These are phyloP conservation scores for Clusia tigrina DNA, from an alignment of 2,888 invertebrate genomes.

Conservation along the genomic window DNA sequence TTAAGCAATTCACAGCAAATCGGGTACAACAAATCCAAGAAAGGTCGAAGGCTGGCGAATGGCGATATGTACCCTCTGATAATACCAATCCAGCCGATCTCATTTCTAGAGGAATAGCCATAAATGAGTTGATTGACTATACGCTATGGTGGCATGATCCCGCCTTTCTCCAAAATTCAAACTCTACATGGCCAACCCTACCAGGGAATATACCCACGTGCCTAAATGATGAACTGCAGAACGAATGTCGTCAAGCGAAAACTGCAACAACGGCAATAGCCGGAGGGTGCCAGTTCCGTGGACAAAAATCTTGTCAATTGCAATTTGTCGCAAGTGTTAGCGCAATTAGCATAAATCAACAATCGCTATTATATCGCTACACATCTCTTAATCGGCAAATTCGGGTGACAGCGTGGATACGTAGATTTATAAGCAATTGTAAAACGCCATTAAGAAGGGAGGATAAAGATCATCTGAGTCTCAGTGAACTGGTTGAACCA, in stretches of 20 bases:
- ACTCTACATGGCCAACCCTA: not conserved
- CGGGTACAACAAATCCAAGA: slow-evolving; percentile 21
- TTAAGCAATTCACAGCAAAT: slow-evolving; percentile 21
- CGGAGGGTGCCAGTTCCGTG: not conserved
- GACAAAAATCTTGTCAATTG: slow-evolving; percentile 12
- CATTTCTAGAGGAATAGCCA: slow-evolving; percentile 16
- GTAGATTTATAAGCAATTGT: slow-evolving; percentile 15
- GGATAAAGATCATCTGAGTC: not conserved
- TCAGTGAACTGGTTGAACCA: not conserved
- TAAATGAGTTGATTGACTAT: not conserved
- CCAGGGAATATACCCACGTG: not conserved
- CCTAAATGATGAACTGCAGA: not conserved
- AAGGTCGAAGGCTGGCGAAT: slow-evolving; percentile 7
- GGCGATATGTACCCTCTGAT: slow-evolving; percentile 17
- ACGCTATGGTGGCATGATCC: not conserved
- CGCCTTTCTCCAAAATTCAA: not conserved
- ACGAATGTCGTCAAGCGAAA: slow-evolving; percentile 7
- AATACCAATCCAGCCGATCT: slow-evolving; percentile 24
- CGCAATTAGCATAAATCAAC: slow-evolving; percentile 7
- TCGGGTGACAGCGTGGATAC: slow-evolving; percentile 15
- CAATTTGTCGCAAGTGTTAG: slow-evolving; percentile 15
- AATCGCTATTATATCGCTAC: slow-evolving; percentile 16
- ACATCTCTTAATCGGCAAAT: slow-evolving; percentile 14
- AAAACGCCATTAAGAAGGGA: not conserved
- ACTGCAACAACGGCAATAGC: not conserved